A percentile compares a stretch with the other conserved stretches of the same genome.
phyloP scores from a whole-genome alignment of 2,888 invertebrate genomes.

The Spilosoma lubricipeda region DNA sequence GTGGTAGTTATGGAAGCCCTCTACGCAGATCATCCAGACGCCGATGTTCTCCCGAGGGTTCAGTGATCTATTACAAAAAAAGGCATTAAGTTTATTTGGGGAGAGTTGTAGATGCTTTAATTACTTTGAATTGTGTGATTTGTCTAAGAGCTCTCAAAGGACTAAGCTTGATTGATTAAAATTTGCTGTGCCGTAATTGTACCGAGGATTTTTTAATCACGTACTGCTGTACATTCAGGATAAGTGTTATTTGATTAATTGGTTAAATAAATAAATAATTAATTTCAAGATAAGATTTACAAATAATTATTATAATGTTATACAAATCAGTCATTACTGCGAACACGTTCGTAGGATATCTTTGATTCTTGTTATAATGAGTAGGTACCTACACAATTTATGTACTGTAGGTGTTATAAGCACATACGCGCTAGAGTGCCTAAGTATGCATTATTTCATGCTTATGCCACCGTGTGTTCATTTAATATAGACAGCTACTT shows the following conservation, averaged over 20 bases:
- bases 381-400: neutral
- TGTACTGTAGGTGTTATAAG: no score
- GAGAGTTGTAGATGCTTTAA: slow-evolving; percentile 12
- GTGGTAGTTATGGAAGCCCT: slow-evolving; percentile 96
- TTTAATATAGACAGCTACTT: neutral
- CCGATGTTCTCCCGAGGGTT: slow-evolving; percentile 90
- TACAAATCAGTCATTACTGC: neutral
- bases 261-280: neutral
- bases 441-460: neutral
- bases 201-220: neutral
- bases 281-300: neutral
- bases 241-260: slow-evolving; percentile 4
- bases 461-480: neutral
- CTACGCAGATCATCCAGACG: slow-evolving; percentile 90
- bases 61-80: slow-evolving; percentile 76
- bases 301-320: neutral
- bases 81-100: slow-evolving; percentile 17
- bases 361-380: neutral
- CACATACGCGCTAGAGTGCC: neutral
- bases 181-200: neutral
- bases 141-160: slow-evolving; percentile 5
- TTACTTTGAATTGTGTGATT: slow-evolving; percentile 18
- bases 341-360: neutral
- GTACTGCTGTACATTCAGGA: neutral
- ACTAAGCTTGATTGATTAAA: slow-evolving; percentile 17